phyloP scores from a whole-genome alignment of 1,140 invertebrate species.

The Plodia interpunctella region DNA sequence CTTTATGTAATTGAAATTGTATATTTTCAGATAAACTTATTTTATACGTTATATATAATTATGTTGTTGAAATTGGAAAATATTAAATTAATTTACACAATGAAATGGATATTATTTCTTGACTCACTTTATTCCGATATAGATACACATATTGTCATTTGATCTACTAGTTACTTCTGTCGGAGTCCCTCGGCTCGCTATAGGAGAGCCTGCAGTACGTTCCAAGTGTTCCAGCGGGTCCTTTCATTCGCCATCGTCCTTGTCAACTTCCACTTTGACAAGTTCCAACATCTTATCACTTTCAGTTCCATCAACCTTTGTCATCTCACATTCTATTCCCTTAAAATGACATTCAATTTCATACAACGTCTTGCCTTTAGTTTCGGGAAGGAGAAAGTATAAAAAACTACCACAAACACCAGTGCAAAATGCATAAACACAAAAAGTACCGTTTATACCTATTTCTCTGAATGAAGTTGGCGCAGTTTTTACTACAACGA shows the following conservation, averaged over 20 bases:
- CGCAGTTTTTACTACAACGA: conserved; percentile 81
- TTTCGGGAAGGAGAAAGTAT: conserved; percentile 82
- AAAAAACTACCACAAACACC: conserved; percentile 79
- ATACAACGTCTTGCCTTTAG: conserved; percentile 82
- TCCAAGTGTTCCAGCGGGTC: conserved; percentile 16
- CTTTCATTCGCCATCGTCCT: conserved; percentile 21
- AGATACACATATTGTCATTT: background rate
- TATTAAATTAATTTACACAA: background rate
- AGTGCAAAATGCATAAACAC: conserved; percentile 78
- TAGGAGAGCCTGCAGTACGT: background rate
- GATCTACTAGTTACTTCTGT: background rate
- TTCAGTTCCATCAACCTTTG: conserved; percentile 32
- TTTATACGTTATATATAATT: background rate
- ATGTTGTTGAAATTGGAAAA: background rate
- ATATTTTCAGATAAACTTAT: background rate
- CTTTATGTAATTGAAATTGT: background rate
- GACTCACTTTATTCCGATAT: background rate
- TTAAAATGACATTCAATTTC: conserved; percentile 79
- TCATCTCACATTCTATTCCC: conserved; percentile 32
- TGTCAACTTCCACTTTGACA: conserved; percentile 51
- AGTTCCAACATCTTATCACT: conserved; percentile 60
- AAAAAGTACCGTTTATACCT: conserved; percentile 78
- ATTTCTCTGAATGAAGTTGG: conserved; percentile 73
- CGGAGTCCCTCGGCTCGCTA: background rate
- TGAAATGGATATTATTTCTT: background rate